Evolutionary conservation across 2,888 invertebrate species (phyloP).

Genomic region (Malacosoma neustria): DNA sequence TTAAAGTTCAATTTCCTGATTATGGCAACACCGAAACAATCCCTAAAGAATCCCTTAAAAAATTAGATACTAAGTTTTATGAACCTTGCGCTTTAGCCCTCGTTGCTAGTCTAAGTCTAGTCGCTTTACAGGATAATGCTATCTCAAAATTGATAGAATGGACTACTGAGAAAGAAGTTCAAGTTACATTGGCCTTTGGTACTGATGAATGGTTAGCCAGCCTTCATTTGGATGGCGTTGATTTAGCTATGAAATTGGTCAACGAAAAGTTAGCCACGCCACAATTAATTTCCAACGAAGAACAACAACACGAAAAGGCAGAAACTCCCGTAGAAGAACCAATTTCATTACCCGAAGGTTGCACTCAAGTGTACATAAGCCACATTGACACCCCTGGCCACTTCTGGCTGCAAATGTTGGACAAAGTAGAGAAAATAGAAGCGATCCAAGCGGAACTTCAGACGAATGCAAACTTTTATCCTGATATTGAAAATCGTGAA

Average conservation of each 20-base stretch:
- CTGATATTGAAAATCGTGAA: slow-evolving; percentile 72
- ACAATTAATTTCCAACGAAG: slow-evolving; percentile 25
- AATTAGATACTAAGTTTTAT: slow-evolving; percentile 59
- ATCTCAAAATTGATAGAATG: slow-evolving; percentile 48
- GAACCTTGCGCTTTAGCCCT: slow-evolving; percentile 54
- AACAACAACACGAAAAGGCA: slow-evolving; percentile 24
- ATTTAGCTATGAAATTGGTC: slow-evolving; percentile 62
- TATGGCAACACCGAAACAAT: slow-evolving; percentile 81
- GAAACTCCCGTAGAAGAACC: slow-evolving; percentile 36
- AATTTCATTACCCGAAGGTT: slow-evolving; percentile 42
- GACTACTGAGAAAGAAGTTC: slow-evolving; percentile 65
- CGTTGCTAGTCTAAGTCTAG: slow-evolving; percentile 49
- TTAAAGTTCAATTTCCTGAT: slow-evolving; percentile 77
- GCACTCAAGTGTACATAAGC: slow-evolving; percentile 73
- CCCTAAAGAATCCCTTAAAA: slow-evolving; percentile 50
- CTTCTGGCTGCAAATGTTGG: slow-evolving; percentile 82
- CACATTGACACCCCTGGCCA: slow-evolving; percentile 85
- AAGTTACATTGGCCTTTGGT: slow-evolving; percentile 67
- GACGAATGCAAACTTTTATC: slow-evolving; percentile 63
- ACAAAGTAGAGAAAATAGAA: slow-evolving; percentile 71
- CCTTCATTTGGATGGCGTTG: slow-evolving; percentile 63
- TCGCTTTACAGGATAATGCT: slow-evolving; percentile 50
- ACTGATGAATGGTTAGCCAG: slow-evolving; percentile 74
- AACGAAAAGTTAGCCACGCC: slow-evolving; percentile 54
- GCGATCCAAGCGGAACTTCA: slow-evolving; percentile 79